Base-by-base conservation (phyloP, 2,797 vertebrate species). In the Ispidina lecontei region DNA sequence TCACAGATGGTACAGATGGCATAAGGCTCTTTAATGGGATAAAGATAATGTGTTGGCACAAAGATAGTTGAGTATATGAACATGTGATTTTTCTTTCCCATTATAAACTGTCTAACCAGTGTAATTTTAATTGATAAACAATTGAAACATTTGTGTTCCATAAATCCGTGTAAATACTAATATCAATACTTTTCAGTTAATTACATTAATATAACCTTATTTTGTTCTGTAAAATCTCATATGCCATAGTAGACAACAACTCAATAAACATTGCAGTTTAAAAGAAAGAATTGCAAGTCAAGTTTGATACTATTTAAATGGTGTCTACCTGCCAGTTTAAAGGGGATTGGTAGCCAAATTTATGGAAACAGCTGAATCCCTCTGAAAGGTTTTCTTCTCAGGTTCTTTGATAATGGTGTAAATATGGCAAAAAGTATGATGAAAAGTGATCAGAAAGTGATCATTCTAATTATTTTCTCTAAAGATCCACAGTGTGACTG, bases 1-100 rank as follows among this genome's bases (percentile, higher is more conserved):
- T 92, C 79, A 85, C 95, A 93, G 95, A 96, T 97, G 93, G 96
- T 91, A 88, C 96, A 96, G 96, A 97, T 97, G 96, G 95, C 77
- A 90, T 77, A 92, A 87, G 82, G 68, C 91, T 96, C 54, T 95
- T 96, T 95, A 95, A 97, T 97, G 83, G 91, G 49, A 82, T 76
- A 67, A 95, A 94, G 94, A 91, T 95, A 96, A 97, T 97, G 84
- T 92, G 64, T 95, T 96, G 95, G 94, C 94, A 91, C 86, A 65
- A 95, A 92, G 78, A 92, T 67, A 93, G 87, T 76, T 79, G 89
- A 93, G 60, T 89, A 88, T 93, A 85, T 84, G 87, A 95, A 82
- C 65, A 65, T 84, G 91, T 91, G 86, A 96, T 96, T 84, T 92
- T 88, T 91, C 64, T 91, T 95, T 86, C 58, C 90, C 81, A 71